Evolutionary conservation across 2,797 vertebrate species (phyloP).

Genomic region (Neolamprologus multifasciatus): DNA sequence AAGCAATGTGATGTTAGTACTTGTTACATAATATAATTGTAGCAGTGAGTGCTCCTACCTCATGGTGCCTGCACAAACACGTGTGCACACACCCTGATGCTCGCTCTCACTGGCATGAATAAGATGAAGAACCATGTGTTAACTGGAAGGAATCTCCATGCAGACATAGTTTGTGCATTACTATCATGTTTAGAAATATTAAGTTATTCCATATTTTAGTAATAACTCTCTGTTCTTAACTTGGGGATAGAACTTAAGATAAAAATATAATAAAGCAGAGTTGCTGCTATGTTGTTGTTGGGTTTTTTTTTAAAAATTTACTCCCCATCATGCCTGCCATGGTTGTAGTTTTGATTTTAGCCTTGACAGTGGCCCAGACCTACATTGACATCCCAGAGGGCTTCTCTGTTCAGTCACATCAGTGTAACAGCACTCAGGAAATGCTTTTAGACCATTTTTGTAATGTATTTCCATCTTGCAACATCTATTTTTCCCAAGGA

Average conservation of each 20-base stretch:
- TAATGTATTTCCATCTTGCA: neutral
- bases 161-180: neutral
- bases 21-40: neutral
- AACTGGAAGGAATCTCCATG: neutral
- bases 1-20: neutral
- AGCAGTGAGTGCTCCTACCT: neutral
- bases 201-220: neutral
- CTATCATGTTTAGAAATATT: neutral
- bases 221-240: neutral
- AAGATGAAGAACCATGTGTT: rapidly evolving
- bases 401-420: neutral
- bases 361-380: slow-evolving; percentile 26
- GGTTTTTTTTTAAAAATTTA: rapidly evolving
- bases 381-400: slow-evolving; percentile 21
- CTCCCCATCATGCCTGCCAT: neutral
- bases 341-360: slow-evolving; percentile 10
- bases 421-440: neutral
- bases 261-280: neutral
- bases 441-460: neutral
- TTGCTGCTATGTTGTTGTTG: neutral
- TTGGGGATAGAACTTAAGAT: neutral
- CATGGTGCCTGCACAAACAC: neutral
- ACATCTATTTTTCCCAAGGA: neutral
- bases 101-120: neutral
- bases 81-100: neutral